These are phyloP conservation scores for Microvelia longipes DNA, from an alignment of 1,140 invertebrate species.

Conservation along the genomic window DNA sequence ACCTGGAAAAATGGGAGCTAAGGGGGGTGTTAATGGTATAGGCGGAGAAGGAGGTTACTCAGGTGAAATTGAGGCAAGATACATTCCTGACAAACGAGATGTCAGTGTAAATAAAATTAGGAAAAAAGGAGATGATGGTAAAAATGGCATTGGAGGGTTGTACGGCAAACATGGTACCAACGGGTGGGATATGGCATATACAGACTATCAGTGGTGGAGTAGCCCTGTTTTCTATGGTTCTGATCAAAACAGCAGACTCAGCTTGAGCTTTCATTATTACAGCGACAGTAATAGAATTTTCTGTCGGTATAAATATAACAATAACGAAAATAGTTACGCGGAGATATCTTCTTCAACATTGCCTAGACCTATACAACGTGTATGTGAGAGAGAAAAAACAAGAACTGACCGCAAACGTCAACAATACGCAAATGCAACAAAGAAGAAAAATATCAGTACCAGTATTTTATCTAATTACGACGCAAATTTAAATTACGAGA, in stretches of 20 bases:
- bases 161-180: slow-evolving; percentile 10
- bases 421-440: background rate
- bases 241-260: no score
- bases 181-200: slow-evolving; percentile 14
- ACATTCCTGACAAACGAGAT: background rate
- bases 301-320: no score
- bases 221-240: background rate
- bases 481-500: no score
- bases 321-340: no score
- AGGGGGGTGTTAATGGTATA: slow-evolving; percentile 14
- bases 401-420: background rate
- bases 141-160: background rate
- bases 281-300: no score
- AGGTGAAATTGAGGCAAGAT: slow-evolving; percentile 11
- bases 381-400: no score
- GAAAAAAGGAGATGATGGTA: slow-evolving; percentile 6
- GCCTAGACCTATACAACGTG: no score
- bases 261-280: no score
- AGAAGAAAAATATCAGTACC: background rate
- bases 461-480: background rate
- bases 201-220: background rate
- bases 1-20: slow-evolving; percentile 9
- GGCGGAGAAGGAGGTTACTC: slow-evolving; percentile 16
- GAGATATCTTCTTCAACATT: no score
- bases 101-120: slow-evolving; percentile 1